Evolutionary conservation across 2,113 vertebrate genomes (phyloP).

Genomic region (Hippopotamus amphibius): DNA sequence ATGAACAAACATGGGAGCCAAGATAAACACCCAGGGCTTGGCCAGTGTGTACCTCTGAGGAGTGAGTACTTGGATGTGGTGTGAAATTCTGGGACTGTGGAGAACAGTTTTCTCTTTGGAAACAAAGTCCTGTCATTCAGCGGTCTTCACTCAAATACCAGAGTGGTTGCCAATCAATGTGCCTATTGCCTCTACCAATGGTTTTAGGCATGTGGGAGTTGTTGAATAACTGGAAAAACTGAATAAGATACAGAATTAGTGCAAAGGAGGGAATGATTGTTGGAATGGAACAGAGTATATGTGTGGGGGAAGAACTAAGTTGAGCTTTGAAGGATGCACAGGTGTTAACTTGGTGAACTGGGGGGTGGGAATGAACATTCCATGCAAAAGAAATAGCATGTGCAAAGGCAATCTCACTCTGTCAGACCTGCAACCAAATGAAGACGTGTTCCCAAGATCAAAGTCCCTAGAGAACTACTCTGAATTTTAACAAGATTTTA

Average conservation of each 20-base stretch:
- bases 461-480: constrained; percentile 9
- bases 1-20: neutral
- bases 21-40: neutral
- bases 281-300: neutral
- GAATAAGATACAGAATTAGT: neutral
- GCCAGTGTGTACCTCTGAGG: neutral
- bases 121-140: neutral
- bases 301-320: neutral
- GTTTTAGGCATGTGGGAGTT: neutral
- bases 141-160: neutral
- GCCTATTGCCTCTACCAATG: neutral
- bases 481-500: constrained; percentile 34
- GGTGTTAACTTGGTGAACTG: neutral
- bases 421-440: neutral
- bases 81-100: neutral
- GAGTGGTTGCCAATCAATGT: neutral
- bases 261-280: neutral
- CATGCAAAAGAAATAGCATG: neutral
- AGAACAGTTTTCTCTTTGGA: neutral
- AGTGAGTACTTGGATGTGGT: neutral
- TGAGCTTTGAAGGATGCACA: neutral
- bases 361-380: neutral
- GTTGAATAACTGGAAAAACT: neutral
- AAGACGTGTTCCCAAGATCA: constrained; percentile 40
- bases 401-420: neutral